Percentiles rank a stretch among this genome's conserved stretches.
phyloP scores from a whole-genome alignment of 2,888 invertebrate genomes.

The Callosobruchus maculatus region DNA sequence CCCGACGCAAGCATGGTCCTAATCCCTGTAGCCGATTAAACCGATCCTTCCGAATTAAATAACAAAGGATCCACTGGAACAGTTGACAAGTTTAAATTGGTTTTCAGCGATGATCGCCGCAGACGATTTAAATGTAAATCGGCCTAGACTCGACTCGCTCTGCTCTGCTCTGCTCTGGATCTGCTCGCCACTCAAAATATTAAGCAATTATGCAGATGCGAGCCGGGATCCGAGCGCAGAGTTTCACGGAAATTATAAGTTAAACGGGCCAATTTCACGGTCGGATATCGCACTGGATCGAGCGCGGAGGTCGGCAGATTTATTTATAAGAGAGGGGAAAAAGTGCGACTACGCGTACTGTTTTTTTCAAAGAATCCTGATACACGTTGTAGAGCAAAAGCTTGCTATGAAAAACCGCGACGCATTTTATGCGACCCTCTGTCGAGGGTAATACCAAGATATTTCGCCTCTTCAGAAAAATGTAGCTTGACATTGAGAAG shows the following conservation, averaged over 20 bases:
- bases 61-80: slow-evolving; percentile 50
- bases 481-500: too few relatives aligned
- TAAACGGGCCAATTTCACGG: slow-evolving; percentile 12
- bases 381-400: too few relatives aligned
- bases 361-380: too few relatives aligned
- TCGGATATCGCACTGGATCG: slow-evolving; percentile 17
- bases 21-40: slow-evolving; percentile 40
- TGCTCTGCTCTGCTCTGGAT: neutral
- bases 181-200: slow-evolving; percentile 48
- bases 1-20: slow-evolving; percentile 11
- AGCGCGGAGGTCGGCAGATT: neutral
- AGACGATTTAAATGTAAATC: slow-evolving; percentile 49
- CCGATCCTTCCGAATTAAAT: slow-evolving; percentile 45
- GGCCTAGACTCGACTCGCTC: slow-evolving; percentile 5
- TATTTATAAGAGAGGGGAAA: neutral
- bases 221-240: neutral
- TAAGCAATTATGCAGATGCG: slow-evolving; percentile 41
- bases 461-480: too few relatives aligned
- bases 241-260: slow-evolving; percentile 11
- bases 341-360: too few relatives aligned
- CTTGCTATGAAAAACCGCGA: too few relatives aligned
- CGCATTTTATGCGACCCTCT: too few relatives aligned
- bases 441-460: too few relatives aligned
- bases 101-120: slow-evolving; percentile 46
- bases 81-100: slow-evolving; percentile 52